Percentiles rank a stretch among this genome's conserved stretches.
phyloP scores from a whole-genome alignment of 1,140 invertebrate species.

The Nymphalis io region DNA sequence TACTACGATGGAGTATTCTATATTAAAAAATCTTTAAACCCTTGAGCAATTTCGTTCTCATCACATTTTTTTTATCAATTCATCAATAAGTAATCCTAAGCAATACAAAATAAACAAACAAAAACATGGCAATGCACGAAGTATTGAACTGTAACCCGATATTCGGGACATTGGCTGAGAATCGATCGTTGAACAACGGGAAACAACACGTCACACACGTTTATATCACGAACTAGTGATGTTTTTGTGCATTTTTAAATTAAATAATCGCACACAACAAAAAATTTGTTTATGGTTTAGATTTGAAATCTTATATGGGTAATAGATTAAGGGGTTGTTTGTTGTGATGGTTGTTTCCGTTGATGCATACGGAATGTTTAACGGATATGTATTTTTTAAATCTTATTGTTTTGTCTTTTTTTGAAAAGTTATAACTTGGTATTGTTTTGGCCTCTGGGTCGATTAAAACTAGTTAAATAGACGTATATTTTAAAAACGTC shows the following conservation, averaged over 20 bases:
- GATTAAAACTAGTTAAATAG: too few relatives aligned
- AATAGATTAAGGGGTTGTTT: constrained; percentile 4
- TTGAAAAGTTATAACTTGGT: too few relatives aligned
- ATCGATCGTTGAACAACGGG: background rate
- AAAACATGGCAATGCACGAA: background rate
- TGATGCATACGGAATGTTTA: background rate
- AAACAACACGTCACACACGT: background rate
- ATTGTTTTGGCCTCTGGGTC: too few relatives aligned
- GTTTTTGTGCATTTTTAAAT: background rate
- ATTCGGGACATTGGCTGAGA: background rate
- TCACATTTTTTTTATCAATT: background rate
- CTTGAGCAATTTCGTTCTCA: background rate
- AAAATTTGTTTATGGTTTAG: background rate
- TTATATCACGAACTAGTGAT: background rate
- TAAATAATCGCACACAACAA: background rate
- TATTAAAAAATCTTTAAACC: too few relatives aligned
- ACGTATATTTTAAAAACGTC: too few relatives aligned
- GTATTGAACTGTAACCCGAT: constrained; percentile 5
- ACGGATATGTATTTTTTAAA: background rate
- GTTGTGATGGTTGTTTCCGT: background rate
- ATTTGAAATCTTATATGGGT: background rate
- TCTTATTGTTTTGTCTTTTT: background rate
- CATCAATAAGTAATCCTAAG: background rate
- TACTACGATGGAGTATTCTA: too few relatives aligned
- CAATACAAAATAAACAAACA: constrained; percentile 9